These are phyloP conservation scores for Bucco capensis DNA, from an alignment of 2,113 vertebrate genomes.

Conservation along the genomic window DNA sequence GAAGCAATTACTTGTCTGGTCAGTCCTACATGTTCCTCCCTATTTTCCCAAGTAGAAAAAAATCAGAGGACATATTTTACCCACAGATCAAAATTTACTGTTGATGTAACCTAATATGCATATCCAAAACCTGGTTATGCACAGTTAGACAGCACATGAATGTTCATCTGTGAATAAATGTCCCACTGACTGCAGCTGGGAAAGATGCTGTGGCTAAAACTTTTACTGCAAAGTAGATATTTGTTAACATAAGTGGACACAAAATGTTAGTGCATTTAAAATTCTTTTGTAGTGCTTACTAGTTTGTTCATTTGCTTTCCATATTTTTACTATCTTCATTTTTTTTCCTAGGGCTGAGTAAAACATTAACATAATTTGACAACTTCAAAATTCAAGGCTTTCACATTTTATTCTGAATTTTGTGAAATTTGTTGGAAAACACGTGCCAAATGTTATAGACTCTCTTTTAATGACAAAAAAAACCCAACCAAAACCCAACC, in stretches of 20 bases:
- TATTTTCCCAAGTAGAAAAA: not conserved
- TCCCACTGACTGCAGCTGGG: not conserved
- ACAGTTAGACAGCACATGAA: not conserved
- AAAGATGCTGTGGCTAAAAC: not conserved
- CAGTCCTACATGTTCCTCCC: not conserved
- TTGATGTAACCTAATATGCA: not conserved
- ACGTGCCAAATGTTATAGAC: slow-evolving; percentile 41
- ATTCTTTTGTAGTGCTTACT: slow-evolving; percentile 47
- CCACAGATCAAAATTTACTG: not conserved
- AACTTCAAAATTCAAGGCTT: slow-evolving; percentile 62
- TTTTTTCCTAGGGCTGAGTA: slow-evolving; percentile 65
- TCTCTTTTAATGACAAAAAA: slow-evolving; percentile 6
- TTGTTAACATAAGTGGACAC: not conserved
- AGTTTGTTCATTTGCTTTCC: slow-evolving; percentile 45
- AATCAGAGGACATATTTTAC: not conserved
- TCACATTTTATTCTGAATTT: slow-evolving; percentile 59
- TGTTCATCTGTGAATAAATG: not conserved
- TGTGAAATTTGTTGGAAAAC: slow-evolving; percentile 51
- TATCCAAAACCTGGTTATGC: not conserved
- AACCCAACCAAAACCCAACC: not conserved
- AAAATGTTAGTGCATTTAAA: slow-evolving; percentile 1
- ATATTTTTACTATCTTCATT: slow-evolving; percentile 62
- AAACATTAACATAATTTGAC: slow-evolving; percentile 67
- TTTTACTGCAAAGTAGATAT: not conserved
- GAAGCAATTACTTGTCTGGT: not conserved